Percentiles rank a stretch among this genome's conserved stretches.
Evolutionary conservation across 2,113 vertebrate species (phyloP).

Genomic region (Nesogale talazaci): DNA sequence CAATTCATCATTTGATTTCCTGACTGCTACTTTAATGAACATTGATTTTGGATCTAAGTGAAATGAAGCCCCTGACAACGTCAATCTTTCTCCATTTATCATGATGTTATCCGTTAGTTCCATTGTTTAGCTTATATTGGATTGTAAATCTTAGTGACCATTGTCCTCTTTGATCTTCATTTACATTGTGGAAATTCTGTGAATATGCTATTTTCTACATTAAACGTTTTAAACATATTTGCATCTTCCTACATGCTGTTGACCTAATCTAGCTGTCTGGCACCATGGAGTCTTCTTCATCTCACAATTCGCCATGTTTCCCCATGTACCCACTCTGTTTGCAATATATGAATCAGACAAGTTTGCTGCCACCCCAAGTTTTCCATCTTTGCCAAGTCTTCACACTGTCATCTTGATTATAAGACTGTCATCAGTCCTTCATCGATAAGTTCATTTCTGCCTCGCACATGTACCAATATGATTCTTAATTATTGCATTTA

Average conservation of each 20-base stretch:
- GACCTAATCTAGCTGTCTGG: not conserved
- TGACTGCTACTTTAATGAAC: no score
- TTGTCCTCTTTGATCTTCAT: no score
- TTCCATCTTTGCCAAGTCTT: not conserved
- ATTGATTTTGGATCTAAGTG: no score
- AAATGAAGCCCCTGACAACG: no score
- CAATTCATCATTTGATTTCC: no score
- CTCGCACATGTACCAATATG: not conserved
- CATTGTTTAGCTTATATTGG: no score
- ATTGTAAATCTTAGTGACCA: no score
- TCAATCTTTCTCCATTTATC: no score
- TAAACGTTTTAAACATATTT: not conserved
- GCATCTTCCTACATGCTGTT: not conserved
- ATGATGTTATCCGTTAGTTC: no score
- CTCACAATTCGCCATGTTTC: rapidly evolving
- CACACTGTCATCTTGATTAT: not conserved
- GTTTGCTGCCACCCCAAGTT: not conserved
- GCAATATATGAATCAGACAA: not conserved
- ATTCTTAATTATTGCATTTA: not conserved
- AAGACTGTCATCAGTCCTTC: not conserved
- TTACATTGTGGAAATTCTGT: not conserved
- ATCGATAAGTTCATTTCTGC: not conserved
- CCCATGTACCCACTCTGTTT: not conserved
- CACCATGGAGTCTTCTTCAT: not conserved
- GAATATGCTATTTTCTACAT: not conserved